Conservation (phyloP, 1,140 invertebrate species). For the Sinella curviseta region DNA sequence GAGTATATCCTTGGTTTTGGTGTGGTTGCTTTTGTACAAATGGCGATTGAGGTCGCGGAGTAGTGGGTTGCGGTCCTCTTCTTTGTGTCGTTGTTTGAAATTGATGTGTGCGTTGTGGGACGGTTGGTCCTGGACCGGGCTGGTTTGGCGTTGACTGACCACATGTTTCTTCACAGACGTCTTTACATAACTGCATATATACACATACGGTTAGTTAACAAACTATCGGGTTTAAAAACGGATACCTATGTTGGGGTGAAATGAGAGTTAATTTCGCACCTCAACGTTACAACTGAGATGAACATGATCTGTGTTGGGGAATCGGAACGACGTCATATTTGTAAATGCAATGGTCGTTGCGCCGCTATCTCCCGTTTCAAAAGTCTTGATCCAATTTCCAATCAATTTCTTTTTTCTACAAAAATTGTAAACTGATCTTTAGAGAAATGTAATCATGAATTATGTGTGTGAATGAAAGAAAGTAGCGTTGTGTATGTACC, state of each 20-base stretch:
- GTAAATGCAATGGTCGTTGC: constrained; percentile 67
- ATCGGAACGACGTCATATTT: constrained; percentile 71
- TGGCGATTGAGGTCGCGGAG: not conserved
- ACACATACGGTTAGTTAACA: constrained; percentile 24
- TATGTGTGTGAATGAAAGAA: not conserved
- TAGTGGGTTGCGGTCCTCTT: not conserved
- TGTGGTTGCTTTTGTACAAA: not conserved
- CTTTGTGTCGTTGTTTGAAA: not conserved
- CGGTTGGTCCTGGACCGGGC: constrained; percentile 20
- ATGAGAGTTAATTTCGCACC: constrained; percentile 53
- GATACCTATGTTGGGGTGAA: not conserved
- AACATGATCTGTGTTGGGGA: constrained; percentile 70
- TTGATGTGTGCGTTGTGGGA: constrained; percentile 4
- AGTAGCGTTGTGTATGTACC: constrained; percentile 54
- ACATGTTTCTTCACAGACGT: constrained; percentile 47
- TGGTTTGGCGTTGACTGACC: constrained; percentile 26
- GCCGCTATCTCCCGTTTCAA: constrained; percentile 61
- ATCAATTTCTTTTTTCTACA: constrained; percentile 68
- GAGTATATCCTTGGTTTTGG: constrained; percentile 9
- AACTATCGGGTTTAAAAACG: not conserved
- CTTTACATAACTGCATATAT: constrained; percentile 45
- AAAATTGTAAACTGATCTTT: constrained; percentile 41
- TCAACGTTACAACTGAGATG: constrained; percentile 74
- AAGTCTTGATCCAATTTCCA: constrained; percentile 64
- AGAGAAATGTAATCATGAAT: not conserved